Conservation (phyloP, 2,113 vertebrate genomes). For the Hiodon tergisus region DNA sequence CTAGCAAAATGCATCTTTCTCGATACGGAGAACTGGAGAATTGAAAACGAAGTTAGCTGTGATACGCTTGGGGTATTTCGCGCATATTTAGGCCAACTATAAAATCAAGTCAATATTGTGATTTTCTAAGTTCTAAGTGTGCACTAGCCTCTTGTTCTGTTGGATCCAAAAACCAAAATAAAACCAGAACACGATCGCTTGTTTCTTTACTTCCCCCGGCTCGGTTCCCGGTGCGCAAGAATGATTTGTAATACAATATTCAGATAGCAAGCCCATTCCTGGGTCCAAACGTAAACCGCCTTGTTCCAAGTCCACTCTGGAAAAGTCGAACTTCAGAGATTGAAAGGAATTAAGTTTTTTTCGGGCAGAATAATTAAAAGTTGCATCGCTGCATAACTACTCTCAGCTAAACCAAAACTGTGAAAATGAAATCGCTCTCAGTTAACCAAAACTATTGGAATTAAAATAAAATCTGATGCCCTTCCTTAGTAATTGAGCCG, state of each 20-base stretch:
- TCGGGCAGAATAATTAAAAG: background rate
- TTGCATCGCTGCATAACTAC: too few species aligned
- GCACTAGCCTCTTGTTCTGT: background rate
- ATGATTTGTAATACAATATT: slow-evolving; percentile 1
- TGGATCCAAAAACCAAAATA: background rate
- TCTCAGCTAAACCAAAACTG: too few species aligned
- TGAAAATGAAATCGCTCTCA: too few species aligned
- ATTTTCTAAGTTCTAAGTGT: background rate
- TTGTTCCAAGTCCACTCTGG: slow-evolving; percentile 9
- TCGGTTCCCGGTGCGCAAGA: background rate
- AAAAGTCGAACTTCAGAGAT: background rate
- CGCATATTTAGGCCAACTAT: background rate
- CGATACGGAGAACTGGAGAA: too few species aligned
- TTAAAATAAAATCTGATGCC: too few species aligned
- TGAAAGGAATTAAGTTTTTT: background rate
- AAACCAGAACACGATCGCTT: background rate
- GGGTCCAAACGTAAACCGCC: background rate
- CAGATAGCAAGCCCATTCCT: background rate
- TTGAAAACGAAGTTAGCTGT: too few species aligned
- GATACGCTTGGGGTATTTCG: too few species aligned
- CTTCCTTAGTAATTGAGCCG: too few species aligned
- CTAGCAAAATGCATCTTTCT: too few species aligned
- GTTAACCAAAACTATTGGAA: too few species aligned
- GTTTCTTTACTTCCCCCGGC: background rate
- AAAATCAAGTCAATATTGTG: background rate